Percentiles rank a stretch among this genome's conserved stretches.
These are phyloP conservation scores for Mizuhopecten yessoensis DNA, from an alignment of 1,140 invertebrate genomes.

Conservation along the genomic window DNA sequence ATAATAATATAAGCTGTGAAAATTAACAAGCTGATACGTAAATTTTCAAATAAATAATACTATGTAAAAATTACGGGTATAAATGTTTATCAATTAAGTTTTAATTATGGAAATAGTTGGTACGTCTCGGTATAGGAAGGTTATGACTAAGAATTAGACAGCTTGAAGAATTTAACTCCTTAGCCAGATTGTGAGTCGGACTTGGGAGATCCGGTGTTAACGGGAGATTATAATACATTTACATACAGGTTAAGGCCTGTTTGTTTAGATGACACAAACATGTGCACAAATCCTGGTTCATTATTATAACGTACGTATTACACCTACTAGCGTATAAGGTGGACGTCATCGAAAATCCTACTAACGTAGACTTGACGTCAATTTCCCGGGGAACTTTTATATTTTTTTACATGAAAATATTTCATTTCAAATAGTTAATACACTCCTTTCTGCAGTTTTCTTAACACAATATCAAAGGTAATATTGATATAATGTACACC, in stretches of 20 bases:
- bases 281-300: not conserved
- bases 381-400: not conserved
- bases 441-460: not conserved
- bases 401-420: no score
- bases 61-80: not conserved
- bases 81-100: not conserved
- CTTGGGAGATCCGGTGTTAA: not conserved
- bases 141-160: not conserved
- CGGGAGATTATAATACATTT: not conserved
- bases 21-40: no score
- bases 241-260: not conserved
- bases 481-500: not conserved
- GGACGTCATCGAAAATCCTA: not conserved
- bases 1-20: no score
- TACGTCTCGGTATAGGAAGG: not conserved
- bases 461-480: not conserved
- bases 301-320: not conserved
- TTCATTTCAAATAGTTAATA: no score
- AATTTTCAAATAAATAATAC: not conserved
- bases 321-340: not conserved
- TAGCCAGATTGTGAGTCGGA: not conserved
- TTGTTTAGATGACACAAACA: not conserved
- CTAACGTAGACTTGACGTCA: no score
- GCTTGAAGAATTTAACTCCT: not conserved
- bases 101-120: not conserved